A percentile compares a stretch with the other conserved stretches of the same genome.
Conservation (phyloP, 2,888 invertebrate genomes). For the Chrysolina oricalcia region DNA sequence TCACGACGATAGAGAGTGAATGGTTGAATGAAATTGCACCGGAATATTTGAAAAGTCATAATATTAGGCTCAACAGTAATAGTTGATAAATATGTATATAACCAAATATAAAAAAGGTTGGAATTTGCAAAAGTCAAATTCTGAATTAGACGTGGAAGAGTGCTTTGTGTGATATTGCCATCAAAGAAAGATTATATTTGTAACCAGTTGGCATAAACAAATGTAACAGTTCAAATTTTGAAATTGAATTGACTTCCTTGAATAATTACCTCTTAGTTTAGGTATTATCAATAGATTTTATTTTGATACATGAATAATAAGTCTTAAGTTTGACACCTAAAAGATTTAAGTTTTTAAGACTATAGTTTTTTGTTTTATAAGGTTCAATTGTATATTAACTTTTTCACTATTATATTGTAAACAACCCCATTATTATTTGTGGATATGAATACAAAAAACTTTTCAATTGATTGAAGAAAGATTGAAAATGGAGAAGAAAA, state of each 20-base stretch:
- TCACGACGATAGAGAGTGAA: constrained; percentile 85
- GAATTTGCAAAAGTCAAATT: background rate
- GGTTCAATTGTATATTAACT: background rate
- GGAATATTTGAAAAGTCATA: constrained; percentile 68
- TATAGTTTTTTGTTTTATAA: background rate
- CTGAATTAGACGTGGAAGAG: background rate
- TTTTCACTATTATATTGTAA: background rate
- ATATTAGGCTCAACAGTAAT: constrained; percentile 57
- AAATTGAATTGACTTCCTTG: background rate
- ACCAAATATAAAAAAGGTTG: background rate
- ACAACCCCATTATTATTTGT: too few relatives aligned
- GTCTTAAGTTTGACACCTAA: background rate
- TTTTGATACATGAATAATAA: background rate
- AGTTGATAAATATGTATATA: constrained; percentile 31
- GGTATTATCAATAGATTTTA: background rate
- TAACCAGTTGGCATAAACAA: background rate
- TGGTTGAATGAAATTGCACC: constrained; percentile 82
- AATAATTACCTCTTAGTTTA: constrained; percentile 7
- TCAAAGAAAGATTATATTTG: constrained; percentile 1
- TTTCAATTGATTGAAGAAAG: too few relatives aligned
- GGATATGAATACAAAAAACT: too few relatives aligned
- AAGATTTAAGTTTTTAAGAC: background rate
- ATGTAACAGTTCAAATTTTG: background rate
- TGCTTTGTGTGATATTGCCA: background rate
- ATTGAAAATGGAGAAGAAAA: too few relatives aligned